Conservation (phyloP, 2,888 invertebrate species). For the Augiades crinisus region DNA sequence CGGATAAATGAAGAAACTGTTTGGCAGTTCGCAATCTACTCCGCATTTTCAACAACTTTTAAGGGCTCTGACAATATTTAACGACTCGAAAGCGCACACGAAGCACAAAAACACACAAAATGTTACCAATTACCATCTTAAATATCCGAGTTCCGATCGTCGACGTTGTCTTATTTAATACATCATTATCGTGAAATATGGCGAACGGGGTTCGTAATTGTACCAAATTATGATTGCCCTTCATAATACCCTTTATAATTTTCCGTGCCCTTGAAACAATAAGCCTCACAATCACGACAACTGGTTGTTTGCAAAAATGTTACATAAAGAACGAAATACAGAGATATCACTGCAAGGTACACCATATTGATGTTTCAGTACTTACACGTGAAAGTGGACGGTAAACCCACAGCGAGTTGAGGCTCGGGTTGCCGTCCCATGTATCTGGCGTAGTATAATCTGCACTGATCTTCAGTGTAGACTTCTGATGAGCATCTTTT, state of each 20-base stretch:
- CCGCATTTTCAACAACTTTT: too few species aligned
- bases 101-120: too few species aligned
- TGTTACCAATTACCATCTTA: too few species aligned
- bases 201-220: background rate
- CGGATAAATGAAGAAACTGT: too few species aligned
- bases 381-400: slow-evolving; percentile 39
- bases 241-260: background rate
- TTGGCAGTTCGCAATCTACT: too few species aligned
- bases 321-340: background rate
- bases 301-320: slow-evolving; percentile 29
- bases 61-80: too few species aligned
- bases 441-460: slow-evolving; percentile 31
- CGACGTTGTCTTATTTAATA: too few species aligned
- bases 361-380: slow-evolving; percentile 17
- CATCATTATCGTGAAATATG: too few species aligned
- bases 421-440: slow-evolving; percentile 34
- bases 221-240: background rate
- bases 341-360: slow-evolving; percentile 15
- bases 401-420: slow-evolving; percentile 43
- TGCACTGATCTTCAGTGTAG: slow-evolving; percentile 31
- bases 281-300: slow-evolving; percentile 12
- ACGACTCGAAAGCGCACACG: too few species aligned
- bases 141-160: too few species aligned
- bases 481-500: slow-evolving; percentile 32
- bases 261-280: background rate